Evolutionary conservation across 2,888 invertebrate genomes (phyloP).

Genomic region (Eulithis testata): DNA sequence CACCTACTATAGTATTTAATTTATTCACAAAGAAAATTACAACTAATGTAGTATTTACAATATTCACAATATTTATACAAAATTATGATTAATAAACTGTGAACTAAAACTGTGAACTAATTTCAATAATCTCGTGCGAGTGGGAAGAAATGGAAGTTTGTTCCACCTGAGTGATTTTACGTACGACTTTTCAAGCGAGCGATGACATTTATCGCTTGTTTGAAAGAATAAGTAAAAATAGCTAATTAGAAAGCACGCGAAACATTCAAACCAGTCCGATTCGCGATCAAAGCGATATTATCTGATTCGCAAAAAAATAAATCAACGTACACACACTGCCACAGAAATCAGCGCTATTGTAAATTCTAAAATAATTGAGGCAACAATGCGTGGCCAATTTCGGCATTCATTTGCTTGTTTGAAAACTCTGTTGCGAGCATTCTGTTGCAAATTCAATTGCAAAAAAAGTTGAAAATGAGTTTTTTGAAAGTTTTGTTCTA

Average conservation of each 20-base stretch:
- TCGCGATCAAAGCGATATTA: conserved; percentile 46
- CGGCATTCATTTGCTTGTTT: conserved; percentile 25
- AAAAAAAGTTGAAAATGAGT: not conserved
- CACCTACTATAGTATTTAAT: no score
- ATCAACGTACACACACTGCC: conserved; percentile 51
- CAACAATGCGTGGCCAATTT: conserved; percentile 25
- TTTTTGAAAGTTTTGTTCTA: not conserved
- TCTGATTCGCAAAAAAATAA: conserved; percentile 47
- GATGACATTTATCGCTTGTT: conserved; percentile 16
- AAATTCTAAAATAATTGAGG: conserved; percentile 16
- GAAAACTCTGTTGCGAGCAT: conserved; percentile 12
- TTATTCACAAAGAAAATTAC: no score
- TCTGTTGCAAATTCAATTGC: conserved; percentile 12
- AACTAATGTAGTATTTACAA: no score
- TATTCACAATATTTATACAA: no score
- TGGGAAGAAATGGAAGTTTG: conserved; percentile 7
- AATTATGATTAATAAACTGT: not conserved
- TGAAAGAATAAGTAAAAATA: conserved; percentile 49
- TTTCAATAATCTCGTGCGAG: conserved; percentile 7
- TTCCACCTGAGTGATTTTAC: conserved; percentile 9
- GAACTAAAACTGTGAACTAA: not conserved
- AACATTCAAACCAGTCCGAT: conserved; percentile 51
- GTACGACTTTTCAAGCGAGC: not conserved
- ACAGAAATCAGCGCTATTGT: conserved; percentile 32
- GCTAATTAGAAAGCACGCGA: conserved; percentile 57